Percentiles rank a stretch among this genome's conserved stretches.
These are phyloP conservation scores for Lophotis ruficrista DNA, from an alignment of 2,113 vertebrate species.

Conservation along the genomic window DNA sequence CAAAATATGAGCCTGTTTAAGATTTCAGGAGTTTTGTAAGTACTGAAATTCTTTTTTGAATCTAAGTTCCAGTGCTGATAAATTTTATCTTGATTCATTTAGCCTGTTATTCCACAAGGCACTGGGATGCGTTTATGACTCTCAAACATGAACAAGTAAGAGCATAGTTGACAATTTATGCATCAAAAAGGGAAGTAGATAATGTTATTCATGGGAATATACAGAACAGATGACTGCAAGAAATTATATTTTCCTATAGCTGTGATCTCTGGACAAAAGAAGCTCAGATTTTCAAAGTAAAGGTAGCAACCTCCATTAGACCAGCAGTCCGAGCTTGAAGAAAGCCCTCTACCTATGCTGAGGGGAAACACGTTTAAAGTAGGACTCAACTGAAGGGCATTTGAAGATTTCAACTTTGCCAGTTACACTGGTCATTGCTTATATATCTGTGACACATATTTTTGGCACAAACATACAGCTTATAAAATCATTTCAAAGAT, in stretches of 20 bases:
- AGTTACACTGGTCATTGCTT: slow-evolving; percentile 50
- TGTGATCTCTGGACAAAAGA: background rate
- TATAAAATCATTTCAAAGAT: slow-evolving; percentile 65
- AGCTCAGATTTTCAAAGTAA: background rate
- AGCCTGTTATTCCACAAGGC: background rate
- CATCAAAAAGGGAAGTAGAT: background rate
- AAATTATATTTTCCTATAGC: background rate
- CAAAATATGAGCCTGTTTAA: background rate
- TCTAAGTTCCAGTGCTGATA: background rate
- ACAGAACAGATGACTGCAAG: background rate
- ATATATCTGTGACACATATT: slow-evolving; percentile 58
- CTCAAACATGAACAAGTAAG: background rate
- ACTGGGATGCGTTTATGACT: background rate
- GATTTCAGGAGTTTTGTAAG: background rate
- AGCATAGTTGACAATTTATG: background rate
- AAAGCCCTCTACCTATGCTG: background rate
- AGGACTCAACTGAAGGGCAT: slow-evolving; percentile 48
- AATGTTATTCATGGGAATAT: background rate
- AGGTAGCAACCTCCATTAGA: background rate
- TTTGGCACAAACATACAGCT: slow-evolving; percentile 65
- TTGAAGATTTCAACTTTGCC: slow-evolving; percentile 70
- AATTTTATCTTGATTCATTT: background rate
- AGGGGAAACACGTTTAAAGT: background rate
- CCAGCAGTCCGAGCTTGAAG: background rate
- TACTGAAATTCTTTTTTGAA: background rate